phyloP scores from a whole-genome alignment of 2,888 invertebrate species.

The Nephrotoma flavescens region DNA sequence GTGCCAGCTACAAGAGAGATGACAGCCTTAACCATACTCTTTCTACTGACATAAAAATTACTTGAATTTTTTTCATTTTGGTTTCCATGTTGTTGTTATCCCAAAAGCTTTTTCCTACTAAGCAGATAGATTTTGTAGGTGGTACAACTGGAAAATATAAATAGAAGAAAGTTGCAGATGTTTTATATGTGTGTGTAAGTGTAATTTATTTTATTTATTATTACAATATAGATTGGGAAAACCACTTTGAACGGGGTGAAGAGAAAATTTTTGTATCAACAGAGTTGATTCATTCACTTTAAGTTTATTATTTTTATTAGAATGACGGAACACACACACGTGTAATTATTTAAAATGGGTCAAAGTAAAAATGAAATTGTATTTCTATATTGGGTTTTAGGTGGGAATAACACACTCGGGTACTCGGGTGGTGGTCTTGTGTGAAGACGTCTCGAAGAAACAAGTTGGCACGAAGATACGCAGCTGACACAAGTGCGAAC shows the following conservation, averaged over 20 bases:
- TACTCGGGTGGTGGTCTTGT: too few relatives aligned
- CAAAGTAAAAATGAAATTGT: too few relatives aligned
- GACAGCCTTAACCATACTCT: conserved; percentile 9
- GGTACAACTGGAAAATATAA: background rate
- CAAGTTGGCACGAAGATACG: too few relatives aligned
- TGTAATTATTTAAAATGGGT: too few relatives aligned
- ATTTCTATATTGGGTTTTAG: too few relatives aligned
- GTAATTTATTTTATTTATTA: background rate
- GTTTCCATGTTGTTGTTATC: background rate
- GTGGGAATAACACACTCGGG: too few relatives aligned
- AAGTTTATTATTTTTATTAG: too few relatives aligned
- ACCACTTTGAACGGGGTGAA: background rate
- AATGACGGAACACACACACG: too few relatives aligned
- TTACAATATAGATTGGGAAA: background rate
- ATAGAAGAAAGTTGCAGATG: background rate
- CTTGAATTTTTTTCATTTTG: background rate
- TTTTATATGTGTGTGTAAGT: background rate
- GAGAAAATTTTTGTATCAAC: too few relatives aligned
- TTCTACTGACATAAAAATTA: background rate
- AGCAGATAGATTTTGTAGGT: background rate
- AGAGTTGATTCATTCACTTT: too few relatives aligned
- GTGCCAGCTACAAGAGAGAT: conserved; percentile 13
- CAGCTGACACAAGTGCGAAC: too few relatives aligned
- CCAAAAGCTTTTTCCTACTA: background rate
- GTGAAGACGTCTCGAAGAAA: too few relatives aligned